Conservation (phyloP, 2,888 invertebrate genomes). For the Catocala fraxini region DNA sequence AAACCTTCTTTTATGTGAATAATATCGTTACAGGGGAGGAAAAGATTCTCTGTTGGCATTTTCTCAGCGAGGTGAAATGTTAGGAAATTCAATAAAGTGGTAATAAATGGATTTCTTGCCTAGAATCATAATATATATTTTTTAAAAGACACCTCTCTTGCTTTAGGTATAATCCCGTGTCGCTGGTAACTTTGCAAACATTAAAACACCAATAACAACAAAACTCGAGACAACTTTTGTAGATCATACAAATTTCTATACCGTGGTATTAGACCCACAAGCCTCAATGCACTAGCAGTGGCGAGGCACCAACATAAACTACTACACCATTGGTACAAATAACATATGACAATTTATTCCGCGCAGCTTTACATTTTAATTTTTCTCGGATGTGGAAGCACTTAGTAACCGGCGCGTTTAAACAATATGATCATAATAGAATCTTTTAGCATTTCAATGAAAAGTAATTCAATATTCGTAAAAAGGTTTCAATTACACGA, state of each 20-base stretch:
- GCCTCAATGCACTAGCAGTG: too few species aligned
- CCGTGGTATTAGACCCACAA: too few species aligned
- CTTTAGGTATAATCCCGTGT: too few species aligned
- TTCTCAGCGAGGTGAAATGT: conserved; percentile 68
- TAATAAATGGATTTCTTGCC: conserved; percentile 75
- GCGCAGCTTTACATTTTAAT: not conserved
- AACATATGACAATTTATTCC: conserved; percentile 10
- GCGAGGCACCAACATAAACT: too few species aligned
- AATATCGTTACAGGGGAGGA: conserved; percentile 59
- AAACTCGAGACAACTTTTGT: too few species aligned
- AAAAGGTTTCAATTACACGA: conserved; percentile 15
- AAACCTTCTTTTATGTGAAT: conserved; percentile 59
- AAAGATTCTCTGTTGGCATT: conserved; percentile 63
- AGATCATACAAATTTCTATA: too few species aligned
- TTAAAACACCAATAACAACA: too few species aligned
- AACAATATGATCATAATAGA: conserved; percentile 8
- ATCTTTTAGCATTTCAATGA: conserved; percentile 4
- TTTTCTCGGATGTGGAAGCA: conserved; percentile 25
- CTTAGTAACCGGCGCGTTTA: too few species aligned
- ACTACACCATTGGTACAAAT: too few species aligned
- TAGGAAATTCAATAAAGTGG: conserved; percentile 78
- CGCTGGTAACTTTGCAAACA: too few species aligned
- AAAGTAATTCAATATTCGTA: conserved; percentile 20
- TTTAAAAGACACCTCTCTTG: too few species aligned
- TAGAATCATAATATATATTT: conserved; percentile 67